These are phyloP conservation scores for Amphiprion percula DNA, from an alignment of 2,113 vertebrate genomes.

Conservation along the genomic window DNA sequence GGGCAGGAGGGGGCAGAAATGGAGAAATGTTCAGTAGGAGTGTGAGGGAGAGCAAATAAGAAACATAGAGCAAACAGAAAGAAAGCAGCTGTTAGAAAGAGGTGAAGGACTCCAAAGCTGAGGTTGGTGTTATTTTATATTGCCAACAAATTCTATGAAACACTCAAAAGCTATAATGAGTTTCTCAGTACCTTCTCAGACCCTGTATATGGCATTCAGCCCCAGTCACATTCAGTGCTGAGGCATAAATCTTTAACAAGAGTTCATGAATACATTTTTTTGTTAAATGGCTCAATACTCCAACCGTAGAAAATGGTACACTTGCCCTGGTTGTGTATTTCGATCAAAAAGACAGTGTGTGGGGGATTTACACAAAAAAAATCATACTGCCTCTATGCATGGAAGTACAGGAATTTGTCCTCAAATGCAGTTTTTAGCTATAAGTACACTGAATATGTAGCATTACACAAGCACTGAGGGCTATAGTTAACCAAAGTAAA, in stretches of 20 bases:
- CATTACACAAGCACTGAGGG: too few relatives aligned
- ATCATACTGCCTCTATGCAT: too few relatives aligned
- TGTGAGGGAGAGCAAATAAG: neutral
- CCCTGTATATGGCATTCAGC: neutral
- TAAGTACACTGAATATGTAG: too few relatives aligned
- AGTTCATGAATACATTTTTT: neutral
- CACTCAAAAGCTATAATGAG: neutral
- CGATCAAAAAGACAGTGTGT: too few relatives aligned
- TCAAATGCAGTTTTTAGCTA: too few relatives aligned
- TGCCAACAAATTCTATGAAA: neutral
- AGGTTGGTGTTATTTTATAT: slow-evolving; percentile 3
- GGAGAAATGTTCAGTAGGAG: neutral
- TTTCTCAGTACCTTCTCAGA: neutral
- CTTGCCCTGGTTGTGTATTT: too few relatives aligned
- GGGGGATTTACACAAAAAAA: too few relatives aligned
- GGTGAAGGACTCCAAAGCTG: neutral
- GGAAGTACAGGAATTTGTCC: too few relatives aligned
- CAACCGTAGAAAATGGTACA: too few relatives aligned
- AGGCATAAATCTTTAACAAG: neutral
- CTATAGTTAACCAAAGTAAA: too few relatives aligned
- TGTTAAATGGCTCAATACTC: neutral
- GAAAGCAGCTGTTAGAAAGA: slow-evolving; percentile 3
- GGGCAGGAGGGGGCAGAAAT: neutral
- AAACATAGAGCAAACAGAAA: neutral
- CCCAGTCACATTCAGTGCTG: neutral